These are phyloP conservation scores for Taeniopygia guttata DNA, from an alignment of 2,797 vertebrate species.

Conservation along the genomic window DNA sequence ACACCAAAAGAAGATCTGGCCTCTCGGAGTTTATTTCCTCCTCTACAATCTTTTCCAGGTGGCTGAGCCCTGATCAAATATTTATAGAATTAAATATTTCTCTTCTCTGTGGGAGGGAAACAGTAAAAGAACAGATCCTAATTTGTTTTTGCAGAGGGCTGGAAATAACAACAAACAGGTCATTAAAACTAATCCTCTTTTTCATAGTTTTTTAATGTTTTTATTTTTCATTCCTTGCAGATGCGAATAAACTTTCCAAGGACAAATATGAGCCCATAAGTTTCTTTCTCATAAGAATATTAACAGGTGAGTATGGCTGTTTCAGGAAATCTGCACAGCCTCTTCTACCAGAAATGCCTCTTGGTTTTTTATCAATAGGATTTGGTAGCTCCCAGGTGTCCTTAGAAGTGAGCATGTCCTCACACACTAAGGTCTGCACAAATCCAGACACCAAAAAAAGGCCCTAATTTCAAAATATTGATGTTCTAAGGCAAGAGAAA, in stretches of 20 bases:
- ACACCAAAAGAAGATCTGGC: background rate
- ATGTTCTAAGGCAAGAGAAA: background rate
- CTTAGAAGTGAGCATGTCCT: background rate
- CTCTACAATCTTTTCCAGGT: slow-evolving; percentile 36
- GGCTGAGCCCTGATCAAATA: slow-evolving; percentile 35
- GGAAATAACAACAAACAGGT: slow-evolving; percentile 18
- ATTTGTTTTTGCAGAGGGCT: slow-evolving; percentile 35
- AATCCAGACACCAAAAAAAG: background rate
- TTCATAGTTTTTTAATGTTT: fast-evolving
- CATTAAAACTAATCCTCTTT: slow-evolving; percentile 41
- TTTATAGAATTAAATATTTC: slow-evolving; percentile 49
- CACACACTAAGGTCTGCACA: background rate
- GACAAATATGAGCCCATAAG: background rate
- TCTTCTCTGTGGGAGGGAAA: slow-evolving; percentile 50
- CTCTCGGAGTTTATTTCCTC: slow-evolving; percentile 32
- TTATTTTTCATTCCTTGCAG: background rate
- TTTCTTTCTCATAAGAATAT: background rate
- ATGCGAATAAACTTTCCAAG: slow-evolving; percentile 18
- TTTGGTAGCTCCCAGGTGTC: background rate
- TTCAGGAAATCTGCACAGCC: background rate
- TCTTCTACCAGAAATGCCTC: background rate
- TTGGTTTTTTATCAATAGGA: background rate
- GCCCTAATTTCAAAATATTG: background rate
- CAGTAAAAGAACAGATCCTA: slow-evolving; percentile 40
- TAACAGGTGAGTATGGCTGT: background rate